Base-by-base conservation (phyloP, 2,888 invertebrate genomes). In the Drosophila siamana region DNA sequence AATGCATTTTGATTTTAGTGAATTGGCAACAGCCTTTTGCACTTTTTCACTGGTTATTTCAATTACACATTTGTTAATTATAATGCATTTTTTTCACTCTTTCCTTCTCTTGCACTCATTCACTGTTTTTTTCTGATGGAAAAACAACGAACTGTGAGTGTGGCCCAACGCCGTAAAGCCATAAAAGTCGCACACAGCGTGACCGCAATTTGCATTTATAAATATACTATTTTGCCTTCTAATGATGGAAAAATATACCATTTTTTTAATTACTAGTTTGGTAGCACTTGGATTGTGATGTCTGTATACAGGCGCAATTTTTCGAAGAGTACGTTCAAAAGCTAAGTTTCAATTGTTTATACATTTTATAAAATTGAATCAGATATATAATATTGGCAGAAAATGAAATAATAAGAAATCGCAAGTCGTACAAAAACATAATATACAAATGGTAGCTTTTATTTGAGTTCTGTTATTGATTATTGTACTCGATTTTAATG, bases 81-180 rank as follows among this genome's bases (percentile, higher is more conserved):
- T 41, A 65, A 59, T 77, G 47, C 75, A 75, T 75, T 65, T 47
- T 61, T 52, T 70, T 52, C 55, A 60, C 56, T 72, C 40, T 72
- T 63, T 62, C 19, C 60, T 46, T 55, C 30, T 4, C 33, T 33
- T 59, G 43, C 69, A 68, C 63, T 68, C 19, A 44, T 56, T 71
- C 47, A 72, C 68, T 77, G 73, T 77, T 74, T 75, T 74, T 73
- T 77, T 69, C 56, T 77, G 52, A 51, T 73, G 56, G 74, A 77
- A 74, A 74, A 77, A 77, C 77, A 77, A 72, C 73, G 55, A 74
- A 68, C 51, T 15, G 4, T 16, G 9, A 64, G 63, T 76, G 76
- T 77, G 68, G 54, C 74, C 76, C 33, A 38, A 63, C 36, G 13
- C 6, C 22, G 55, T 55, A 51, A 74, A 60, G 57, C 47, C 51